Evolutionary conservation across 2,888 invertebrate species (phyloP).

Genomic region (Taphrorychus bicolor): DNA sequence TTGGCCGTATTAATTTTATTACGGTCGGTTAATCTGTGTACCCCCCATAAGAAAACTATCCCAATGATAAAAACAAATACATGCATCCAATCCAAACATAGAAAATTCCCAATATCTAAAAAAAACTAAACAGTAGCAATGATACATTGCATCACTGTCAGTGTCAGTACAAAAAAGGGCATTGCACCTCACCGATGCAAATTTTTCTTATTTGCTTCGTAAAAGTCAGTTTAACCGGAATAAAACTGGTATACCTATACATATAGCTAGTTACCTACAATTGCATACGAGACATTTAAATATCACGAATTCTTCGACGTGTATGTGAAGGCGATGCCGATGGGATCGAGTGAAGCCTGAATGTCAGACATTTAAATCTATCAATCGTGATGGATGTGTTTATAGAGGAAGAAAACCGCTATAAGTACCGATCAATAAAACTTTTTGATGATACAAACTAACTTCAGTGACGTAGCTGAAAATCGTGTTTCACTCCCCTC

Average conservation of each 20-base stretch:
- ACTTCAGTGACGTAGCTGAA: too few relatives aligned
- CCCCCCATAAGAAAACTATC: too few relatives aligned
- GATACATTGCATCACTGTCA: too few relatives aligned
- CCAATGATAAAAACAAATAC: too few relatives aligned
- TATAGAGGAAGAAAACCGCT: not conserved
- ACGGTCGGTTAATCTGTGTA: too few relatives aligned
- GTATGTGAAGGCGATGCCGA: constrained; percentile 1
- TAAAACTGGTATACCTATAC: constrained; percentile 14
- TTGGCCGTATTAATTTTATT: too few relatives aligned
- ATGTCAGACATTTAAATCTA: constrained; percentile 3
- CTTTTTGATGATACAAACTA: too few relatives aligned
- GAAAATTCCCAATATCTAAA: too few relatives aligned
- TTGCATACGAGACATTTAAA: constrained; percentile 7
- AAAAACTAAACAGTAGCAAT: too few relatives aligned
- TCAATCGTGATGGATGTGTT: not conserved
- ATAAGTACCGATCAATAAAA: too few relatives aligned
- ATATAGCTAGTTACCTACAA: not conserved
- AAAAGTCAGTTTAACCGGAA: constrained; percentile 1
- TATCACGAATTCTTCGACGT: constrained; percentile 5
- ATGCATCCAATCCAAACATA: too few relatives aligned
- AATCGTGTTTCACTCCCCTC: too few relatives aligned
- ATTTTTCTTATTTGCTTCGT: constrained; percentile 1
- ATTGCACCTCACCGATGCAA: not conserved
- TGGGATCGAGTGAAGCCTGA: not conserved
- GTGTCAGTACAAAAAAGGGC: not conserved